Percentiles rank a stretch among this genome's conserved stretches.
phyloP scores from a whole-genome alignment of 2,113 vertebrate genomes.

The Paedocypris sp. region DNA sequence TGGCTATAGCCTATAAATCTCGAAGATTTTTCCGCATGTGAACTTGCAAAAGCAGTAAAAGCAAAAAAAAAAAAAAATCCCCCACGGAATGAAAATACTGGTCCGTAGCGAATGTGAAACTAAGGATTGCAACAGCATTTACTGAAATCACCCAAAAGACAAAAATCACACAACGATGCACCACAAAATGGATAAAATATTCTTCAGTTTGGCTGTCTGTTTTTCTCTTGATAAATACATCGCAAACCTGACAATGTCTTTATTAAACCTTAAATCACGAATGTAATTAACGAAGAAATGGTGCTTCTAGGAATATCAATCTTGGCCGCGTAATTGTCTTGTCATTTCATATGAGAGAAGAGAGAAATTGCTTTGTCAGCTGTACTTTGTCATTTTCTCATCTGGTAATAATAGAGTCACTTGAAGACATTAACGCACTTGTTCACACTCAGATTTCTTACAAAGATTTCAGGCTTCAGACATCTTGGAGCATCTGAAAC shows the following conservation, averaged over 20 bases:
- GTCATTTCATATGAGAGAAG: conserved; percentile 23
- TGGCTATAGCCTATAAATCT: conserved; percentile 30
- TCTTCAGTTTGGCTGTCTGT: neutral
- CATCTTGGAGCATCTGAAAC: neutral
- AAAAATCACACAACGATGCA: too few species aligned
- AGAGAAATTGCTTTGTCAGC: conserved; percentile 28
- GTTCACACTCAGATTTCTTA: neutral
- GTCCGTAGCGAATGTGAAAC: neutral
- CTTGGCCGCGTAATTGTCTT: conserved; percentile 28
- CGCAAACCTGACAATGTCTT: conserved; percentile 19
- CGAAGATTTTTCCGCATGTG: conserved; percentile 19
- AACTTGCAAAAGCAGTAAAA: conserved; percentile 7
- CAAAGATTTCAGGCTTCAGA: neutral
- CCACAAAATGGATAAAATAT: too few species aligned
- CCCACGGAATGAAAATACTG: neutral
- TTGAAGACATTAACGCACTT: conserved; percentile 22
- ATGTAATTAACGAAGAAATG: conserved; percentile 20
- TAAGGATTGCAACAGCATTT: neutral
- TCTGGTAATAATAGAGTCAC: conserved; percentile 28
- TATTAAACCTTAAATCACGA: conserved; percentile 22
- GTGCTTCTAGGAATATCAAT: conserved; percentile 22
- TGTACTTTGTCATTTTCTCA: conserved; percentile 34
- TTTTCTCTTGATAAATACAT: neutral
- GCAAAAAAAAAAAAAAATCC: conserved; percentile 16
- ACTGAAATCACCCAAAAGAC: too few species aligned